Conservation (phyloP, 2,888 invertebrate species). For the Himalopsyche japonica region DNA sequence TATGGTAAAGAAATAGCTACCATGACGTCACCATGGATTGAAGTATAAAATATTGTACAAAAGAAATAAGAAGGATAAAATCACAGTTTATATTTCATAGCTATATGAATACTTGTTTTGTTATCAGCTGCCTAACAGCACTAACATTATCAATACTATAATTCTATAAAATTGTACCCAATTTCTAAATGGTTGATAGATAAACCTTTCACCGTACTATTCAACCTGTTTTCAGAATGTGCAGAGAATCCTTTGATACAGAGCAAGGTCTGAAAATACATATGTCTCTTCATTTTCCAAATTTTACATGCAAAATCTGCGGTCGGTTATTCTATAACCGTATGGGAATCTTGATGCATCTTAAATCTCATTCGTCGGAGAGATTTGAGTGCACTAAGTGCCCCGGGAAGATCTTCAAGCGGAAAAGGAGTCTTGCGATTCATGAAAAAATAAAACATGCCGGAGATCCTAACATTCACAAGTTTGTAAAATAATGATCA, state of each 20-base stretch:
- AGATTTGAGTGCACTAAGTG: background rate
- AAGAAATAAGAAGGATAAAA: too few species aligned
- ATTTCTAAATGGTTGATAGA: too few species aligned
- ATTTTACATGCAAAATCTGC: slow-evolving; percentile 6
- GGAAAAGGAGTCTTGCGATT: background rate
- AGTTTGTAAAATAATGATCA: background rate
- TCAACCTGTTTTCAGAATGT: background rate
- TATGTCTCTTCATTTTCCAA: slow-evolving; percentile 4
- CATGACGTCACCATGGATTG: too few species aligned
- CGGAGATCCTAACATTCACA: background rate
- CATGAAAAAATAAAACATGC: background rate
- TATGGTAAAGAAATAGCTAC: too few species aligned
- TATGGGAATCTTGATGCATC: background rate
- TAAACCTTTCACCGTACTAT: too few species aligned
- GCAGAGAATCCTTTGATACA: background rate
- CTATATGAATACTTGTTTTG: too few species aligned
- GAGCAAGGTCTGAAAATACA: background rate
- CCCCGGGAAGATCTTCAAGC: slow-evolving; percentile 4
- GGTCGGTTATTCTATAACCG: slow-evolving; percentile 1
- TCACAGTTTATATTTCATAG: too few species aligned
- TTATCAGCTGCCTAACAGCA: too few species aligned
- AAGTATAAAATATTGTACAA: too few species aligned
- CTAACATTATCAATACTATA: too few species aligned
- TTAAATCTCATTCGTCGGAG: background rate
- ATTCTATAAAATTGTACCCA: too few species aligned